Base-by-base conservation (phyloP, 2,797 vertebrate species). In the Cynodonichthys magdalenae region DNA sequence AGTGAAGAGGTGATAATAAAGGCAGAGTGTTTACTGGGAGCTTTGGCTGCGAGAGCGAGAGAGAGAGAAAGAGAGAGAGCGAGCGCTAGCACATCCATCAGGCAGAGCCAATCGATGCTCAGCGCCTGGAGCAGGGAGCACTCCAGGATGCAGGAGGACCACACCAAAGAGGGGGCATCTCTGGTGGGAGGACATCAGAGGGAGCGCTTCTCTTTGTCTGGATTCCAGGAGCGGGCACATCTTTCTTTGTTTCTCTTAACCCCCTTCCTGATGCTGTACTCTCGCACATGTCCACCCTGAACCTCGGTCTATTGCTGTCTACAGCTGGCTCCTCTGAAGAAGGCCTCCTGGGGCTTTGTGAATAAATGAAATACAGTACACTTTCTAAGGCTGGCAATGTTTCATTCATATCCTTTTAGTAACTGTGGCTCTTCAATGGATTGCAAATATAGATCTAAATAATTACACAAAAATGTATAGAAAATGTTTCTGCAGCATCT, bases 111-210 rank as follows among this genome's bases (percentile, higher is more conserved):
- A 93, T 93, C 91, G 89, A 93, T 93, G 90, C 83, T 70, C 69
- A 81, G 81, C 62, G 92, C 90, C 91, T 91, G 86, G 71, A 91
- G 90, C 90, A 48, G 76, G 68, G 84, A 84, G 88, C 84, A 84
- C 87, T 88, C 83, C 56, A 88, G 89, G 84, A 92, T 85, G 87
- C 76, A 69, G 75, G 89, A 91, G 82, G 89, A 90, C 91, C 89
- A 90, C 90, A 92, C 89, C 88, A 92, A 92, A 92, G 89, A 84
- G 83, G 82, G 89, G 85, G 86, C 84, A 88, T 90, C 89, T 92
- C 91, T 91, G 83, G 92, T 92, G 91, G 91, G 92, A 92, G 90
- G 88, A 90, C 90, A 90, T 93, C 89, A 93, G 87, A 93, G 74
- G 81, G 81, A 86, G 80, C 44, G 60, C 73, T 84, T 92, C 85